phyloP scores from a whole-genome alignment of 2,113 vertebrate species.

The Circaetus cinerascens region DNA sequence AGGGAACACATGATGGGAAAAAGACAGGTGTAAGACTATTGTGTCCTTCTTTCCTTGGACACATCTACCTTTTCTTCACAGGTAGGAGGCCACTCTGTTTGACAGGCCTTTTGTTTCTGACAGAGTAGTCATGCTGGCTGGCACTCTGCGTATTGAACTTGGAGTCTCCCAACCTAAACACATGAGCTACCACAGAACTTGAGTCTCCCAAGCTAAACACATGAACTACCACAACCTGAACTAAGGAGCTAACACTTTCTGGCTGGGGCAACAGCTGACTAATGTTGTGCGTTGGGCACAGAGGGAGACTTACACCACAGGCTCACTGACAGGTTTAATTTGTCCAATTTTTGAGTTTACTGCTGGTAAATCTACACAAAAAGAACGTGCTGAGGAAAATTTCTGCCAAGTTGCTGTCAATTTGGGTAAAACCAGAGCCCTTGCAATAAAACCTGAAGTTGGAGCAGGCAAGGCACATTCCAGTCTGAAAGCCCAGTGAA shows the following conservation, averaged over 20 bases:
- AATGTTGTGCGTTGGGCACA: neutral
- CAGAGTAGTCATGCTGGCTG: neutral
- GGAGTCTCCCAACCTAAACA: neutral
- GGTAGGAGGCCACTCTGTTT: neutral
- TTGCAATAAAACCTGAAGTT: neutral
- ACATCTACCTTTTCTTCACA: neutral
- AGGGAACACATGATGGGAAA: neutral
- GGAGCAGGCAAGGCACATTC: neutral
- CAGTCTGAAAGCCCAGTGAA: neutral
- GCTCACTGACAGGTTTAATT: neutral
- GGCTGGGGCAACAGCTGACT: neutral
- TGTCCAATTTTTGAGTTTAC: neutral
- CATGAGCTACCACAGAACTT: neutral
- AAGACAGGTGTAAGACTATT: neutral
- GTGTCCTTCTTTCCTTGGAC: neutral
- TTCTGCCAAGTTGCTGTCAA: neutral
- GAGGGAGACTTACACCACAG: neutral
- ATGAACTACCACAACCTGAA: neutral
- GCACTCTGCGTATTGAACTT: fast-evolving
- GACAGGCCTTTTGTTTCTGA: neutral
- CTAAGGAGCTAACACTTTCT: neutral
- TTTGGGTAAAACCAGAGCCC: neutral
- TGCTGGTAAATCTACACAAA: neutral
- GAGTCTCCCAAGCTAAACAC: neutral
- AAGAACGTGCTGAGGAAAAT: neutral